Evolutionary conservation across 2,797 vertebrate species (phyloP).

Genomic region (Sebastes oblongus): DNA sequence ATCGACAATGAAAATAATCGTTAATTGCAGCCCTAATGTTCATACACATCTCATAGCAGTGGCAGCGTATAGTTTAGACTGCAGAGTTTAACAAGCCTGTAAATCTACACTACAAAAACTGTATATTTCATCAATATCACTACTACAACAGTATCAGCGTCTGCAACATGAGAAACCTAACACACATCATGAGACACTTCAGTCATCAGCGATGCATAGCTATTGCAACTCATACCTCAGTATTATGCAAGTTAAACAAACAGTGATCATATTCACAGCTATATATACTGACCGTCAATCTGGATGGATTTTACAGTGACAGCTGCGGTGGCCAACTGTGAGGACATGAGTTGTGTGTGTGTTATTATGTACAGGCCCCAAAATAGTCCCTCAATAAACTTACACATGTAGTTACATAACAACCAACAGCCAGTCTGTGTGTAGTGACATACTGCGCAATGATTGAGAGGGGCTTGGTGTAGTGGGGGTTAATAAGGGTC

Average conservation of each 20-base stretch:
- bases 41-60: neutral
- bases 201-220: neutral
- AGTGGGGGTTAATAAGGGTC: conserved; percentile 41
- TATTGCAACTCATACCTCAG: neutral
- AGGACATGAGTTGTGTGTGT: conserved; percentile 13
- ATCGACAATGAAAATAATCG: no score
- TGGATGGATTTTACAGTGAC: conserved; percentile 24
- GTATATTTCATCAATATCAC: neutral
- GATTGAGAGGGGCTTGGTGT: conserved; percentile 17
- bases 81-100: neutral
- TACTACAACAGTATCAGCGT: neutral
- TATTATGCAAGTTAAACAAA: conserved; percentile 27
- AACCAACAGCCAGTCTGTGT: conserved; percentile 1
- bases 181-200: neutral
- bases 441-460: conserved; percentile 52
- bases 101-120: neutral
- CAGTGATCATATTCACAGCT: conserved; percentile 35
- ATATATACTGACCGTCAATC: conserved; percentile 26
- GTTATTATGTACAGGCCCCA: neutral
- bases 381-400: conserved; percentile 48
- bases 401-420: conserved; percentile 54
- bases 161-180: conserved; percentile 6
- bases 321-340: conserved; percentile 47
- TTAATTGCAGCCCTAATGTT: neutral
- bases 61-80: neutral